Evolutionary conservation across 2,888 invertebrate species (phyloP).

Genomic region (Linnaemya vulpina): DNA sequence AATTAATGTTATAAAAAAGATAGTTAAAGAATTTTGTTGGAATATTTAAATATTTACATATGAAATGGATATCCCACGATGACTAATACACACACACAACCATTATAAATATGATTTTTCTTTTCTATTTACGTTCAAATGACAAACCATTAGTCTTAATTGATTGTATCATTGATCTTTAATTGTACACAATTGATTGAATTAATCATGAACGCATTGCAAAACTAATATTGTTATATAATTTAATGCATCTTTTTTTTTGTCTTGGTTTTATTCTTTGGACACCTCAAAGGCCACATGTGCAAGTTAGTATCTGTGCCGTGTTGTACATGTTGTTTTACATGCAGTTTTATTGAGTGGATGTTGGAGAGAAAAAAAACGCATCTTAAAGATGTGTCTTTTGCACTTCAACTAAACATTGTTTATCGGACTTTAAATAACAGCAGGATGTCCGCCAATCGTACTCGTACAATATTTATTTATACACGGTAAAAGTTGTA

Average conservation of each 20-base stretch:
- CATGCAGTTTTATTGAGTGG: constrained; percentile 50
- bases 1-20: not conserved
- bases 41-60: not conserved
- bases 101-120: not conserved
- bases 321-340: constrained; percentile 53
- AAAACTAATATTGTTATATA: constrained; percentile 27
- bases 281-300: constrained; percentile 39
- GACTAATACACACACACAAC: constrained; percentile 29
- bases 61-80: not conserved
- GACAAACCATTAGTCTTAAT: constrained; percentile 13
- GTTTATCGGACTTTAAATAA: constrained; percentile 77
- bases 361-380: constrained; percentile 8
- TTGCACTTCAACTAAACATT: constrained; percentile 74
- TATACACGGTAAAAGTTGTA: constrained; percentile 27
- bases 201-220: constrained; percentile 33
- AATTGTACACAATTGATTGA: constrained; percentile 36
- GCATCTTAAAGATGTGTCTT: constrained; percentile 67
- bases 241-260: constrained; percentile 32
- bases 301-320: not conserved
- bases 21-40: constrained; percentile 2
- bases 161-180: constrained; percentile 2
- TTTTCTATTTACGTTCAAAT: not conserved
- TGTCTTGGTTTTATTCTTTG: constrained; percentile 4
- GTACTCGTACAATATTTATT: constrained; percentile 57
- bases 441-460: constrained; percentile 75